These are phyloP conservation scores for Atherix ibis DNA, from an alignment of 2,888 invertebrate species.

Conservation along the genomic window DNA sequence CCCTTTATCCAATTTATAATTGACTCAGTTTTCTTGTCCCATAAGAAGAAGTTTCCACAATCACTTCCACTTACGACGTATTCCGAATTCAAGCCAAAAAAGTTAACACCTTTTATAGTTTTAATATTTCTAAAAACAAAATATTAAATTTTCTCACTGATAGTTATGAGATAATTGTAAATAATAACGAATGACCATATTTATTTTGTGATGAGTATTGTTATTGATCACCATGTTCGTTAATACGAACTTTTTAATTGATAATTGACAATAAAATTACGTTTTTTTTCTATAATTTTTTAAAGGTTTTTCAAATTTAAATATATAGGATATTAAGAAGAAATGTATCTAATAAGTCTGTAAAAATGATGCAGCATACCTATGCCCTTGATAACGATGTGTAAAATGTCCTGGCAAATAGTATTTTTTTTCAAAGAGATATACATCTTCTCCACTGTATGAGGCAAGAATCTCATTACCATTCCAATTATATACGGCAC, in stretches of 20 bases:
- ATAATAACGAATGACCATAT: background rate
- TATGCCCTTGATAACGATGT: constrained; percentile 48
- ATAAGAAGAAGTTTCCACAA: constrained; percentile 73
- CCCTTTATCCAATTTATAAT: constrained; percentile 80
- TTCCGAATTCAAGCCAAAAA: constrained; percentile 82
- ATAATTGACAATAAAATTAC: too few relatives aligned
- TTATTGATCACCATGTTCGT: background rate
- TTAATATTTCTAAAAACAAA: constrained; percentile 40
- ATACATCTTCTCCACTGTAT: constrained; percentile 86
- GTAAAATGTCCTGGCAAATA: constrained; percentile 34
- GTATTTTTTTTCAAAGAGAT: constrained; percentile 57
- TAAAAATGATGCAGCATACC: too few relatives aligned
- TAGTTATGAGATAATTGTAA: background rate
- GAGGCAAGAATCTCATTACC: constrained; percentile 85
- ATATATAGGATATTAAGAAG: too few relatives aligned
- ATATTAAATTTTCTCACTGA: too few relatives aligned
- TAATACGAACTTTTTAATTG: too few relatives aligned
- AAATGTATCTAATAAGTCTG: too few relatives aligned
- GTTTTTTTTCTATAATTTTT: too few relatives aligned
- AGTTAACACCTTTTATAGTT: constrained; percentile 82
- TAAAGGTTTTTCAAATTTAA: too few relatives aligned
- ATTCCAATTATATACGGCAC: constrained; percentile 79
- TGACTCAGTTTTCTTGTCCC: constrained; percentile 77
- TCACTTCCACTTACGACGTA: constrained; percentile 88
- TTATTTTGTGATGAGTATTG: too few relatives aligned